Percentiles rank a stretch among this genome's conserved stretches.
Evolutionary conservation across 1,140 invertebrate genomes (phyloP).

Genomic region (Nephotettix cincticeps): DNA sequence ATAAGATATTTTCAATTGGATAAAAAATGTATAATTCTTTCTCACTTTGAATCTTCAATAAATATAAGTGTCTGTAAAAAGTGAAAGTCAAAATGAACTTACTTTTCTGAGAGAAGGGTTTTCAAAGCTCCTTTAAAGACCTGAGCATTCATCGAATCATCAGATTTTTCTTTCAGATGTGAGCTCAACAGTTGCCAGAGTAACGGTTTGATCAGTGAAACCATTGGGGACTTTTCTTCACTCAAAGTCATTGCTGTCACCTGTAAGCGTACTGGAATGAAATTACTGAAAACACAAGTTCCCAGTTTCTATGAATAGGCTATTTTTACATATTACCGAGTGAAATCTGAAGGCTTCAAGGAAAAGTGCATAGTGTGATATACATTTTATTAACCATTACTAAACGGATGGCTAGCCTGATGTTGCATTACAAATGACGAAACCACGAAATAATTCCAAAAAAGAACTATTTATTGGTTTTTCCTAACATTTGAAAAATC

Average conservation of each 20-base stretch:
- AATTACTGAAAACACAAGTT: background rate
- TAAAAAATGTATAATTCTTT: background rate
- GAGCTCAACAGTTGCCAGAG: slow-evolving; percentile 53
- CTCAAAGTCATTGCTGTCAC: slow-evolving; percentile 56
- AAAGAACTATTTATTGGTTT: too few relatives aligned
- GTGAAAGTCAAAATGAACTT: background rate
- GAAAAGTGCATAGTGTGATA: background rate
- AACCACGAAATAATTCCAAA: too few relatives aligned
- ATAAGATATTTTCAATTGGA: background rate
- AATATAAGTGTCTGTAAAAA: background rate
- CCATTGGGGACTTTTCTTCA: slow-evolving; percentile 55
- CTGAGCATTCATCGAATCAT: slow-evolving; percentile 47
- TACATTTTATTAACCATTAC: background rate
- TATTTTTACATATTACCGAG: background rate
- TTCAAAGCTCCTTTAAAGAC: slow-evolving; percentile 52
- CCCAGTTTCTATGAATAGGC: background rate
- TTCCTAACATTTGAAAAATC: too few relatives aligned
- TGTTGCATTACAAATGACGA: too few relatives aligned
- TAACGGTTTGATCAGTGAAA: slow-evolving; percentile 56
- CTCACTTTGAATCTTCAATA: background rate
- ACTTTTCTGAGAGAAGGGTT: slow-evolving; percentile 48
- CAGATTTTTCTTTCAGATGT: slow-evolving; percentile 52
- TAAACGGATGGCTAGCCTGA: background rate
- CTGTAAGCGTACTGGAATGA: slow-evolving; percentile 33
- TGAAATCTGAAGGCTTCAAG: background rate